Evolutionary conservation across 2,797 vertebrate genomes (phyloP).

Genomic region (Pygocentrus nattereri): DNA sequence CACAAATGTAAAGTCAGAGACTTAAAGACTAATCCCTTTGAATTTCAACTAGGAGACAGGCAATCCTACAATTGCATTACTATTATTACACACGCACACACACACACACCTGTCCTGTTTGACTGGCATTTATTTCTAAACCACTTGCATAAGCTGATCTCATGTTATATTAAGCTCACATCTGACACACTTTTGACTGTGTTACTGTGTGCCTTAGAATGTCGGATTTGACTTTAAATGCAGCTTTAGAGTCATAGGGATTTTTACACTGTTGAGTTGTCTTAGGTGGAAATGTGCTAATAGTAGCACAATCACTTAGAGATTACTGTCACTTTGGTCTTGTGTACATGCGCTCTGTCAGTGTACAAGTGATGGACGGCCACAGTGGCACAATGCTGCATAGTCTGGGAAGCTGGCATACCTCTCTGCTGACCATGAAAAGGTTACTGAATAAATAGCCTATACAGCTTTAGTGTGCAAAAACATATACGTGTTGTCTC

Average conservation of each 20-base stretch:
- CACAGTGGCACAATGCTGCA: constrained; percentile 50
- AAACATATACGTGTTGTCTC: background rate
- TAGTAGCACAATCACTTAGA: constrained; percentile 25
- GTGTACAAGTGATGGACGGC: constrained; percentile 36
- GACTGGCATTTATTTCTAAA: constrained; percentile 5
- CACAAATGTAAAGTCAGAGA: constrained; percentile 14
- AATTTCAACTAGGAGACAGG: constrained; percentile 14
- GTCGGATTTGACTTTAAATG: constrained; percentile 5
- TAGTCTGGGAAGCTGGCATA: constrained; percentile 9
- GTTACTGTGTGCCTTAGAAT: background rate
- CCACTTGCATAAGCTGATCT: constrained; percentile 22
- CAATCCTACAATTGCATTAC: constrained; percentile 19
- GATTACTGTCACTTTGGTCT: background rate
- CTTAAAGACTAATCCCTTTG: constrained; percentile 27
- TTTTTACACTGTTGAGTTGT: constrained; percentile 30
- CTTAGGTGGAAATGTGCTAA: constrained; percentile 48
- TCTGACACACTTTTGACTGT: constrained; percentile 15
- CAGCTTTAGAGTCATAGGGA: background rate
- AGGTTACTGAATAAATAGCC: constrained; percentile 64
- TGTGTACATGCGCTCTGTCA: background rate
- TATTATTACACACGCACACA: constrained; percentile 20
- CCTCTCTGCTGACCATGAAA: constrained; percentile 41
- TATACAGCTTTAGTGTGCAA: background rate
- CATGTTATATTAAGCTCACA: constrained; percentile 15
- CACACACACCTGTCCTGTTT: constrained; percentile 6